Base-by-base conservation (phyloP, 2,888 invertebrate species). In the Sarcophaga subvicina region DNA sequence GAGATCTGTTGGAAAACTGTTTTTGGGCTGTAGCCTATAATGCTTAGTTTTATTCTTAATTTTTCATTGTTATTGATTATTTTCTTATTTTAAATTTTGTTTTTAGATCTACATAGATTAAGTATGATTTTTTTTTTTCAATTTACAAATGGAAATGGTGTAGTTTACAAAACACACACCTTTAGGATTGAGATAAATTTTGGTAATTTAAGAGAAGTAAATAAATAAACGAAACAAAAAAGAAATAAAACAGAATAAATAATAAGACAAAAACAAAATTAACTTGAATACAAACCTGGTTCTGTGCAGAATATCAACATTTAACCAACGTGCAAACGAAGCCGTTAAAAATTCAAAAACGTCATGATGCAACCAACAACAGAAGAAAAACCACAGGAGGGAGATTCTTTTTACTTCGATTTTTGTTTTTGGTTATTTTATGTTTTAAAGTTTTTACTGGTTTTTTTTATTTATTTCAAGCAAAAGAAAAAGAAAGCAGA, bases 281-380 rank as follows among this genome's bases (percentile, higher is more conserved):
- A 86, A 86, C 86, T 83, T 84, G 78, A 37, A 60, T 85, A 85
- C 85, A 77, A 86, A 86, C 86, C 87, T 81, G 78, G 84, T 79
- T 84, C 63, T 75, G 64, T 37, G 67, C 27, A 8, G 47, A 22
- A 25, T 60, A 69, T n/a, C 5, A 27, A 59, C 54, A 49, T 72
- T 62, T 67, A 47, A 60, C 66, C 17, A 54, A 54, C 5, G 14
- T 54, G 54, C 54, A 54, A 14, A 27, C 64, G 80, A 54, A 54
- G 12, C 54, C 14, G 83, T 83, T 86, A 66, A 49, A 59, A 22
- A 73, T 86, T 86, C 25, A 70, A 86, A 87, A 87, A 81, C 75
- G 62, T 78, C 77, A 86, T 83, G 67, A 69, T 72, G 77, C 54
- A 67, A 37, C 37, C 37, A 37, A 37, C 37, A 37, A 37, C 6